Evolutionary conservation across 2,888 invertebrate species (phyloP).

Genomic region (Eueremaeus valkanovi): DNA sequence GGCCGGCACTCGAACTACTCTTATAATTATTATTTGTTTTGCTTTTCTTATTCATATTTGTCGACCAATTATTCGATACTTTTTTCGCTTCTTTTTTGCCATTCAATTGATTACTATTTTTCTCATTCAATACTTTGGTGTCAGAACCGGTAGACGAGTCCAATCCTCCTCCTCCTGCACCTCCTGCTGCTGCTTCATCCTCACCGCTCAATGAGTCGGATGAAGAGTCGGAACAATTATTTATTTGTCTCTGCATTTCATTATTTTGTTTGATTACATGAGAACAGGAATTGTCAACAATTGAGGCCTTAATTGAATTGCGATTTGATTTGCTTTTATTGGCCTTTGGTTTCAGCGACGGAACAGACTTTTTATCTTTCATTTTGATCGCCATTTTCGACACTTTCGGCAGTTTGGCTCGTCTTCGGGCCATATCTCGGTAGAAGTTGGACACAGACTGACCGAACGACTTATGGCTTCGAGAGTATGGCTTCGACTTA

Average conservation of each 20-base stretch:
- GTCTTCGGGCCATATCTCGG: conserved; percentile 22
- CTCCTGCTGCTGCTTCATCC: background rate
- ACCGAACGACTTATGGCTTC: conserved; percentile 5
- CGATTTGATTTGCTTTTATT: background rate
- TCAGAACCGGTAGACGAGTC: background rate
- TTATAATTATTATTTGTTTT: background rate
- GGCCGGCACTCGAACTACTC: no score
- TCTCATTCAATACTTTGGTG: background rate
- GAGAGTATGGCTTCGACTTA: background rate
- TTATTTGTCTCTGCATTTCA: background rate
- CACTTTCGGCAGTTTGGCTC: conserved; percentile 10
- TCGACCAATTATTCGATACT: background rate
- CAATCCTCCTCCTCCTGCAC: background rate
- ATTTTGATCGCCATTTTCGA: conserved; percentile 4
- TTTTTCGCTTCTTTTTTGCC: conserved; percentile 3
- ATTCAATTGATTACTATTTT: background rate
- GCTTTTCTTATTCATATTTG: background rate
- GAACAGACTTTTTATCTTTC: background rate
- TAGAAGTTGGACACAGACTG: conserved; percentile 19
- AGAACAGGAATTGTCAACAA: background rate
- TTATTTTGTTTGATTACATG: conserved; percentile 20
- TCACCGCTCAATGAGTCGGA: background rate
- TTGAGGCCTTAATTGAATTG: background rate
- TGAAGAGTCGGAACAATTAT: background rate
- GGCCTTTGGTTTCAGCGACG: background rate